Base-by-base conservation (phyloP, 2,113 vertebrate genomes). In the Scomber colias region DNA sequence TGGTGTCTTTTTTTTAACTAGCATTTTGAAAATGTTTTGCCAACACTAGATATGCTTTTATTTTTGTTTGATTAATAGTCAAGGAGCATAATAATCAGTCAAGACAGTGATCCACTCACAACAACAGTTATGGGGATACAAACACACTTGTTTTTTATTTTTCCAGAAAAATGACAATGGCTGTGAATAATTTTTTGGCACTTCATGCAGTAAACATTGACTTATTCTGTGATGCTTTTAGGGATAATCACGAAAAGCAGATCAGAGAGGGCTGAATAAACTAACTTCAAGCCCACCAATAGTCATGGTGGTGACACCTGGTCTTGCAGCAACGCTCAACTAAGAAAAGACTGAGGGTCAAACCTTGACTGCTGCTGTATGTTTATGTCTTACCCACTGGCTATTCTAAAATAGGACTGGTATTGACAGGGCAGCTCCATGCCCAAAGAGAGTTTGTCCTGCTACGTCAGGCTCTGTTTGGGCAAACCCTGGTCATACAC, bases 31-130 rank as follows among this genome's bases (percentile, higher is more conserved):
- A 83, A 76, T 65, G 45, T 79, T 90, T 90, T 90, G 82, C 89
- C 87, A 90, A 90, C 73, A 84, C 61, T 93, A 91, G 86, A 84
- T 77, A 86, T 89, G 90, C 80, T 92, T 92, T 82, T 27, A 27
- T 27, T 27, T 77, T 78, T 74, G 66, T 79, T 87, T 66, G 62
- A 81, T 90, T 84, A 71, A 83, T 71, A 54, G 86, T 82, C 16
- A 82, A 81, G 51, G 48, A 83, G 5, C 73, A 77, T 70, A 35
- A 75, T 67, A 79, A 48, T 64, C 69, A 59, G 62, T 81, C 64
- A 46, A 70, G 53, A 72, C 45, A 75, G 77, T 30, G 56, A 64
- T 83, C 72, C 60, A 71, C 48, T 72, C 72, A 69, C 72, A 81
- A 44, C 75, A 69, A 80, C 65, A 69, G 55, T 78, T 44, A 86